Conservation (phyloP, 2,888 invertebrate genomes). For the Amphipoea oculea region DNA sequence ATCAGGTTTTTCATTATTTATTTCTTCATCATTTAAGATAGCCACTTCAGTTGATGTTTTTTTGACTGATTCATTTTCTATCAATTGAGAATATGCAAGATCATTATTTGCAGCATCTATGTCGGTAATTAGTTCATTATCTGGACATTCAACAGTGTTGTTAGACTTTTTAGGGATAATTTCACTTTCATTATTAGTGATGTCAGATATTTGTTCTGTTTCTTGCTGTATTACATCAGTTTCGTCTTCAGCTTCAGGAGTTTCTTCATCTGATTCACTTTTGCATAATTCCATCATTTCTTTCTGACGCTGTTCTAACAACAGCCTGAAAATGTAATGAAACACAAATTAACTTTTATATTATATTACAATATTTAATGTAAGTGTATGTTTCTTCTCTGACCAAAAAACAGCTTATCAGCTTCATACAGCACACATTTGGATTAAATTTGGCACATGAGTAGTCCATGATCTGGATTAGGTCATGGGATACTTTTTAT, state of each 20-base stretch:
- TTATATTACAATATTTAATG: not conserved
- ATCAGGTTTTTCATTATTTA: conserved; percentile 27
- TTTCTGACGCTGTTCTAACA: conserved; percentile 93
- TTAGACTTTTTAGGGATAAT: conserved; percentile 13
- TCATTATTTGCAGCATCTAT: conserved; percentile 24
- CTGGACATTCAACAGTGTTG: conserved; percentile 12
- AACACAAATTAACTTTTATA: not conserved
- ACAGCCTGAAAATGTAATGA: conserved; percentile 87
- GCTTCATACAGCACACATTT: not conserved
- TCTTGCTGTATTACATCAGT: conserved; percentile 30
- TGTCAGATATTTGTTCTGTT: conserved; percentile 11
- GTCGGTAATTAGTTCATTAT: conserved; percentile 14
- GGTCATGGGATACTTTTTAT: too few species aligned
- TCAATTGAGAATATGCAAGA: conserved; percentile 28
- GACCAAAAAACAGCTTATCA: not conserved
- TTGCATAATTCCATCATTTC: conserved; percentile 94
- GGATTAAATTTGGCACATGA: too few species aligned
- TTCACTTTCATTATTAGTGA: conserved; percentile 16
- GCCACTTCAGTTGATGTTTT: conserved; percentile 20
- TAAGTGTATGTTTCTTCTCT: not conserved
- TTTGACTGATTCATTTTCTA: conserved; percentile 33
- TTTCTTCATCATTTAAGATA: conserved; percentile 26
- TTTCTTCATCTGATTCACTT: conserved; percentile 88
- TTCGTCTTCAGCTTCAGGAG: conserved; percentile 47
- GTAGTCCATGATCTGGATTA: too few species aligned